Percentiles rank a stretch among this genome's conserved stretches.
These are phyloP conservation scores for Brachypodius melanocephalos DNA, from an alignment of 2,113 vertebrate genomes.

Conservation along the genomic window DNA sequence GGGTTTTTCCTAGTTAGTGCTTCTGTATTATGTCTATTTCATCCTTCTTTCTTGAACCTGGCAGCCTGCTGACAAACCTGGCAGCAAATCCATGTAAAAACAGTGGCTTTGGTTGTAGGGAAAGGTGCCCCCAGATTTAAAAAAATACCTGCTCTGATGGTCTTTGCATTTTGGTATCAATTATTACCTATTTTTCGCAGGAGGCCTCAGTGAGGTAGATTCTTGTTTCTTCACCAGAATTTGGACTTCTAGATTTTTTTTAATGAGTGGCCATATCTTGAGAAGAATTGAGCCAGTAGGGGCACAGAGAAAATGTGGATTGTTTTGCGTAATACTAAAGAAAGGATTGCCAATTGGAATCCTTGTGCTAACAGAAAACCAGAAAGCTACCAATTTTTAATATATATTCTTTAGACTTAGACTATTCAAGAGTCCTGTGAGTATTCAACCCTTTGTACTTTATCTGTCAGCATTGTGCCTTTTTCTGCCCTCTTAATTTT, in stretches of 20 bases:
- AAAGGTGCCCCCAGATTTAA: not conserved
- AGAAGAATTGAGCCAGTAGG: not conserved
- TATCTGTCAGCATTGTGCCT: not conserved
- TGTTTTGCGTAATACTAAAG: not conserved
- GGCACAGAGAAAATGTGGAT: not conserved
- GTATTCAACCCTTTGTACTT: not conserved
- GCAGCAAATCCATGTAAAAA: not conserved
- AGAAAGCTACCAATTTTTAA: not conserved
- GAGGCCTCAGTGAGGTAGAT: not conserved
- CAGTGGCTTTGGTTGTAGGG: not conserved
- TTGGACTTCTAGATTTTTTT: not conserved
- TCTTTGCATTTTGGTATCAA: not conserved
- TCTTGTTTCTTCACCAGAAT: not conserved
- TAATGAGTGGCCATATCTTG: not conserved
- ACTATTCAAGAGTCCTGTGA: not conserved
- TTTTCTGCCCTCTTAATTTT: not conserved
- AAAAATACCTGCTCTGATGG: not conserved
- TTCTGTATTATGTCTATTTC: not conserved
- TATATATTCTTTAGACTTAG: not conserved
- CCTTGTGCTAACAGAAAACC: not conserved
- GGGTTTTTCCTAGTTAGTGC: not conserved
- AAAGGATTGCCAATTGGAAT: not conserved
- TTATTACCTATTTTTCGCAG: not conserved
- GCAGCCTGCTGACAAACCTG: not conserved
- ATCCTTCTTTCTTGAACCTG: constrained; percentile 18